Evolutionary conservation across 2,888 invertebrate genomes (phyloP).

Genomic region (Falcaria lacertinaria): DNA sequence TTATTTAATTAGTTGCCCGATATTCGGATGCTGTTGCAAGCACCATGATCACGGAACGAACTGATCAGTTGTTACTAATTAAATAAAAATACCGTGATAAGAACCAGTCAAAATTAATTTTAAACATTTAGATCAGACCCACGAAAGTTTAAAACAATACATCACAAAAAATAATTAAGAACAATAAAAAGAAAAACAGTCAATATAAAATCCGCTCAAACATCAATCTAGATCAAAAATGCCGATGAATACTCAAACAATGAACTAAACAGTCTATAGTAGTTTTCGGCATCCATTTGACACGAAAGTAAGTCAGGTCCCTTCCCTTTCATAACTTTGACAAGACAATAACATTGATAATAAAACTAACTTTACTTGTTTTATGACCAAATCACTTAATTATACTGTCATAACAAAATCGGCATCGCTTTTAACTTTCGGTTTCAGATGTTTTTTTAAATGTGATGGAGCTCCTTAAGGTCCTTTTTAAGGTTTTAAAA

Average conservation of each 20-base stretch:
- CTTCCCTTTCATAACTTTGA: slow-evolving; percentile 2
- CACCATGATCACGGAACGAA: no score
- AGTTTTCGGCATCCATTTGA: slow-evolving; percentile 1
- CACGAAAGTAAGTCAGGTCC: slow-evolving; percentile 1
- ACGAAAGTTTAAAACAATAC: no score
- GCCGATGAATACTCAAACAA: slow-evolving; percentile 2
- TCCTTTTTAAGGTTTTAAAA: no score
- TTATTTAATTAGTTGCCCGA: no score
- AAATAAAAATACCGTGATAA: no score
- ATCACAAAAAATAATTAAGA: no score
- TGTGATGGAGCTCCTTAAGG: slow-evolving; percentile 10
- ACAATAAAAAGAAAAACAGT: no score
- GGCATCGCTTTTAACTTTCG: slow-evolving; percentile 30
- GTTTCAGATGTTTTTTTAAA: slow-evolving; percentile 22
- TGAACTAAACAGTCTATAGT: not conserved
- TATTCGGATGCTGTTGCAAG: no score
- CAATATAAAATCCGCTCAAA: no score
- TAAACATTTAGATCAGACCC: no score
- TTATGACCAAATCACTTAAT: slow-evolving; percentile 22
- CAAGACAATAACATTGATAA: slow-evolving; percentile 4
- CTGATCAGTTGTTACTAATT: no score
- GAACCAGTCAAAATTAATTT: no score
- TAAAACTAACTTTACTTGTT: slow-evolving; percentile 20
- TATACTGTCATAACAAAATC: slow-evolving; percentile 23
- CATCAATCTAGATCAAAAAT: not conserved